phyloP scores from a whole-genome alignment of 2,113 vertebrate species.

The Falcunculus frontatus region DNA sequence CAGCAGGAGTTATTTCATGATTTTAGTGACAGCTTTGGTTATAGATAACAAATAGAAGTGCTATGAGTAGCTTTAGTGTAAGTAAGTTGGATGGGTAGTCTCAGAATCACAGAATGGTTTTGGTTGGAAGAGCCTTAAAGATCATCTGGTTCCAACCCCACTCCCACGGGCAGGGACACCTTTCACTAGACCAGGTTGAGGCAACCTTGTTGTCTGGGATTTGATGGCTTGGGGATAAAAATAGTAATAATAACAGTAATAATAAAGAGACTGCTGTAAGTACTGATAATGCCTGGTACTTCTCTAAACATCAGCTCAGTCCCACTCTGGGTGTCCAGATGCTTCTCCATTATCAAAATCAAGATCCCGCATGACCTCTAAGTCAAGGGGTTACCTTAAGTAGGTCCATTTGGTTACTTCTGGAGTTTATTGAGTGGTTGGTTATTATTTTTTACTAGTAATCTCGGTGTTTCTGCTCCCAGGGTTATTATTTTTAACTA shows the following conservation, averaged over 20 bases:
- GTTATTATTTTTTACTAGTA: not conserved
- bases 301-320: not conserved
- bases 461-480: not conserved
- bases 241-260: not conserved
- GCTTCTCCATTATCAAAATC: not conserved
- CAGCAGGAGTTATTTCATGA: not conserved
- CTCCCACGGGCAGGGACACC: not conserved
- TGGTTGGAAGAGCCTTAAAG: not conserved
- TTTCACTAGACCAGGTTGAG: not conserved
- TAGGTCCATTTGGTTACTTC: not conserved
- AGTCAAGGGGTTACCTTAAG: not conserved
- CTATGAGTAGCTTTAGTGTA: not conserved
- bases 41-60: not conserved
- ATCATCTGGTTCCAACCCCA: not conserved
- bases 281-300: not conserved
- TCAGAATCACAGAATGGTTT: not conserved
- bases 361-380: not conserved
- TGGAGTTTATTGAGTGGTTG: not conserved
- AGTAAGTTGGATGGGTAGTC: not conserved
- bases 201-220: accelerated
- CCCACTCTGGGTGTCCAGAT: not conserved
- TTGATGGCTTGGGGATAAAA: not conserved
- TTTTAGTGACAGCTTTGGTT: not conserved
- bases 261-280: not conserved
- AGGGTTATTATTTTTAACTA: not conserved